Evolutionary conservation across 2,797 vertebrate species (phyloP).

Genomic region (Phataginus tricuspis): DNA sequence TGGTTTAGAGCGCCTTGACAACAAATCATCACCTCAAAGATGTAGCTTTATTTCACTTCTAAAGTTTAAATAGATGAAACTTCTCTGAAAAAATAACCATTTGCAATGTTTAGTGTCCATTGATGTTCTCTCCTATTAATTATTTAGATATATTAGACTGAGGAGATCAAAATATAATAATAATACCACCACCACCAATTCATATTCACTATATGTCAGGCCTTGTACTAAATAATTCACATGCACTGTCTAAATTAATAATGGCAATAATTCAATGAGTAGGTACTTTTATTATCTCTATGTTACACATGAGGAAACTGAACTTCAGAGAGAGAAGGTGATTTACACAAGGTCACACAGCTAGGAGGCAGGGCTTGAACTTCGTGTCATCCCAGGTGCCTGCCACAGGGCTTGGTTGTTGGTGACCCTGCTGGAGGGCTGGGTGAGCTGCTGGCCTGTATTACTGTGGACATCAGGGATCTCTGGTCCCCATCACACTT

Average conservation of each 20-base stretch:
- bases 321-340: background rate
- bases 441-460: background rate
- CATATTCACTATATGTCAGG: background rate
- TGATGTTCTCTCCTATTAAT: background rate
- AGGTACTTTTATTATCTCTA: background rate
- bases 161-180: background rate
- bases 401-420: too few relatives aligned
- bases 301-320: background rate
- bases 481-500: background rate
- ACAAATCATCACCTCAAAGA: background rate
- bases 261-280: background rate
- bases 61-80: background rate
- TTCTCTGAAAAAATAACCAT: background rate
- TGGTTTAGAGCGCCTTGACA: background rate
- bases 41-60: background rate
- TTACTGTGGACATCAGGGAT: background rate
- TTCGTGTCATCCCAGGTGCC: background rate
- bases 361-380: background rate
- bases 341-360: background rate
- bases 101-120: background rate
- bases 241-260: conserved; percentile 12
- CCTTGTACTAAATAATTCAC: conserved; percentile 51
- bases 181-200: background rate
- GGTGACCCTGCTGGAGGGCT: too few relatives aligned
- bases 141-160: conserved; percentile 27